A percentile compares a stretch with the other conserved stretches of the same genome.
Evolutionary conservation across 2,888 invertebrate genomes (phyloP).

Genomic region (Cerastoderma edule): DNA sequence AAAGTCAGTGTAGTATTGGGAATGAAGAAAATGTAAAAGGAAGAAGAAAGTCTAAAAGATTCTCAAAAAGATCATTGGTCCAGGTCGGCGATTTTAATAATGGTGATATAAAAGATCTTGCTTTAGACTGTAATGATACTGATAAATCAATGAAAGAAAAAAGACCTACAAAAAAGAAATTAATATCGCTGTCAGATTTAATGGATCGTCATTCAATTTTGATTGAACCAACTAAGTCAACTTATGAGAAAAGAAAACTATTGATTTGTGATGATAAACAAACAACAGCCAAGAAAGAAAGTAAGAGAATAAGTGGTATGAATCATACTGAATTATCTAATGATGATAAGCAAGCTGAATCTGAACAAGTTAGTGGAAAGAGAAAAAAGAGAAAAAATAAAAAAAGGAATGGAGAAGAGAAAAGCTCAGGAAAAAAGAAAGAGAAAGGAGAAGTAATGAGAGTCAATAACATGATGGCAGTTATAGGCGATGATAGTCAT

Average conservation of each 20-base stretch:
- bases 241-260: constrained; percentile 24
- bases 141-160: constrained; percentile 28
- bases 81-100: too few relatives aligned
- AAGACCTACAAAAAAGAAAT: constrained; percentile 59
- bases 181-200: constrained; percentile 61
- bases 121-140: too few relatives aligned
- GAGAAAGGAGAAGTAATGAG: not conserved
- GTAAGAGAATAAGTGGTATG: not conserved
- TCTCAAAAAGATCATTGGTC: too few relatives aligned
- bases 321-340: not conserved
- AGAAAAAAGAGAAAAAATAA: not conserved
- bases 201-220: constrained; percentile 61
- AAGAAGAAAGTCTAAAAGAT: too few relatives aligned
- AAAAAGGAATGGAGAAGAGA: not conserved
- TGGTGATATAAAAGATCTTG: too few relatives aligned
- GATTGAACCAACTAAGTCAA: constrained; percentile 61
- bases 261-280: not conserved
- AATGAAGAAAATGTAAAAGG: too few relatives aligned
- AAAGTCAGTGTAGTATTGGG: too few relatives aligned
- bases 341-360: not conserved
- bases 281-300: not conserved
- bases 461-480: constrained; percentile 24
- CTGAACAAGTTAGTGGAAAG: not conserved
- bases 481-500: constrained; percentile 47
- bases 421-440: not conserved